Evolutionary conservation across 2,888 invertebrate genomes (phyloP).

Genomic region (Hetaerina titia): DNA sequence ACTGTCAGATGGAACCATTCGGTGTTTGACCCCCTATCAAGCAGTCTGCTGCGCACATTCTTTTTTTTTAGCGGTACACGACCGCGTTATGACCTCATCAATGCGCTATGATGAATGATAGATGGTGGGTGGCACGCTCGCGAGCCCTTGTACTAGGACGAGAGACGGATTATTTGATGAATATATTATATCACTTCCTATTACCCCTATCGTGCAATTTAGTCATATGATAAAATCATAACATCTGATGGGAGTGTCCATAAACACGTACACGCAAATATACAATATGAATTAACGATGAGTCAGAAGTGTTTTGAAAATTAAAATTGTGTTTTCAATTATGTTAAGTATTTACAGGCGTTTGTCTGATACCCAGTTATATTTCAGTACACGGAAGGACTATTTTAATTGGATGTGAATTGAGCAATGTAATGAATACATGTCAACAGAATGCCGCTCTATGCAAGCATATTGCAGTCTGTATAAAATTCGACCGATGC

Average conservation of each 20-base stretch:
- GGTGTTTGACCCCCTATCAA: neutral
- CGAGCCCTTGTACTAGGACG: neutral
- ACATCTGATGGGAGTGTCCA: neutral
- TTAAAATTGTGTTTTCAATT: neutral
- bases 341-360: neutral
- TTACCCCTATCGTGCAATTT: neutral
- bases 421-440: too few relatives aligned
- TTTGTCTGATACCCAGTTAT: neutral
- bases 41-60: neutral
- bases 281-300: neutral
- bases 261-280: neutral
- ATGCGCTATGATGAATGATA: neutral
- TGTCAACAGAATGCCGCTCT: too few relatives aligned
- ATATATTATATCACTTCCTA: neutral
- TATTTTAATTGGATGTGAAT: neutral
- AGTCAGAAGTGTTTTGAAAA: neutral
- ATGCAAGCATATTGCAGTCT: too few relatives aligned
- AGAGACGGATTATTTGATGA: constrained; percentile 20
- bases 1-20: neutral
- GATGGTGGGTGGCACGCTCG: neutral
- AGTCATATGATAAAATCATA: neutral
- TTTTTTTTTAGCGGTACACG: neutral
- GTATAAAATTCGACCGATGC: too few relatives aligned
- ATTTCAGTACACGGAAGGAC: neutral
- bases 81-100: constrained; percentile 9